These are phyloP conservation scores for Zaprionus vittiger DNA, from an alignment of 1,140 invertebrate genomes.

Conservation along the genomic window DNA sequence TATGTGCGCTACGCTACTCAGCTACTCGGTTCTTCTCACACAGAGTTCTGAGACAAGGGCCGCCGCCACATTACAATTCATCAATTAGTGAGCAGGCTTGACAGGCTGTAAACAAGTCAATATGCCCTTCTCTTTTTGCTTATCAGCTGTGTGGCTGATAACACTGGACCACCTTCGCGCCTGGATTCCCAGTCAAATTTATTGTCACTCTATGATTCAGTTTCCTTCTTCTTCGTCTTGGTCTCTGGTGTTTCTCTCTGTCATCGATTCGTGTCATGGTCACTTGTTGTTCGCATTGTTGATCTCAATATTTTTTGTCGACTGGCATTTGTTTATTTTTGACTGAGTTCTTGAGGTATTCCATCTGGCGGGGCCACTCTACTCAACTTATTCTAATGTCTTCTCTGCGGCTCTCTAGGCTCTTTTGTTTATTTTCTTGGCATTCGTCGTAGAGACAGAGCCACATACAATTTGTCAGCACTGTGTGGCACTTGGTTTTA, in stretches of 20 bases:
- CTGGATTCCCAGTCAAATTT: background rate
- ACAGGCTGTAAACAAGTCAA: conserved; percentile 50
- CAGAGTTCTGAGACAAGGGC: background rate
- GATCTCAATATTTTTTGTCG: conserved; percentile 32
- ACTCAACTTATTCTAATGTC: conserved; percentile 65
- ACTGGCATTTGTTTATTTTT: conserved; percentile 54
- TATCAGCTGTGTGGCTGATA: conserved; percentile 41
- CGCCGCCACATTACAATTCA: conserved; percentile 20
- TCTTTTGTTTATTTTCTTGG: conserved; percentile 57
- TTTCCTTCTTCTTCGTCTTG: background rate
- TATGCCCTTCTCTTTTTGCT: conserved; percentile 17
- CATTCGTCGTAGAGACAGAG: conserved; percentile 29
- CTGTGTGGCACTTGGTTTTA: conserved; percentile 49
- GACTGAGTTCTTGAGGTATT: conserved; percentile 23
- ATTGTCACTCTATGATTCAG: background rate
- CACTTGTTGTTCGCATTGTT: conserved; percentile 64
- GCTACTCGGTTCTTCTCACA: conserved; percentile 30
- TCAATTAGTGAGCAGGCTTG: conserved; percentile 46
- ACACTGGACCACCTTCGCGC: conserved; percentile 52
- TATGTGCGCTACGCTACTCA: conserved; percentile 35
- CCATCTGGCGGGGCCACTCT: conserved; percentile 5
- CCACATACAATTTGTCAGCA: conserved; percentile 62
- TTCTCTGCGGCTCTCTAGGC: conserved; percentile 33
- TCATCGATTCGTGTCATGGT: conserved; percentile 61
- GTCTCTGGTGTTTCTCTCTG: background rate